Conservation (phyloP, 1,140 invertebrate species). For the Neuroterus valhalla region DNA sequence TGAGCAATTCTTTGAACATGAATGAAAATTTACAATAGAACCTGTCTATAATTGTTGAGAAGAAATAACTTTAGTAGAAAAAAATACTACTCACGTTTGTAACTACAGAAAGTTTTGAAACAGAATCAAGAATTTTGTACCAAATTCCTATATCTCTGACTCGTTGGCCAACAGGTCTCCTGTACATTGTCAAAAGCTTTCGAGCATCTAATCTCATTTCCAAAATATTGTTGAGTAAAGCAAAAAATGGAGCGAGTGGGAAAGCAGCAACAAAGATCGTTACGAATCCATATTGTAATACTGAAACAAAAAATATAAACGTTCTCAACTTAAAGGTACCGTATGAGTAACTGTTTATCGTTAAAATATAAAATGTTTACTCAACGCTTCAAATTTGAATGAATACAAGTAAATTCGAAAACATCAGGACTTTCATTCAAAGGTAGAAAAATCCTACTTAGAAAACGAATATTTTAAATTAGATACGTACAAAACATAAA, state of each 20-base stretch:
- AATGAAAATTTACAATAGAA: slow-evolving; percentile 80
- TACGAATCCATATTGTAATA: slow-evolving; percentile 92
- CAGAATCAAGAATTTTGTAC: slow-evolving; percentile 92
- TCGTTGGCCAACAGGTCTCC: slow-evolving; percentile 88
- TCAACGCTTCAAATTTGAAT: no score
- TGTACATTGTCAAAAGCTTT: slow-evolving; percentile 88
- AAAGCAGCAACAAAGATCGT: slow-evolving; percentile 94
- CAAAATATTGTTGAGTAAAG: slow-evolving; percentile 90
- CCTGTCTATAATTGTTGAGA: slow-evolving; percentile 68
- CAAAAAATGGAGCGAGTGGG: slow-evolving; percentile 91
- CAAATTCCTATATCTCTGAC: slow-evolving; percentile 93
- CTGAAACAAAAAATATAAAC: slow-evolving; percentile 54
- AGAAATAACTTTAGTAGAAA: neutral
- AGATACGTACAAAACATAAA: no score
- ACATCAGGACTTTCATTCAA: no score
- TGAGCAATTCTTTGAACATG: neutral
- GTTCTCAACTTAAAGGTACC: no score
- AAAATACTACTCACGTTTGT: slow-evolving; percentile 86
- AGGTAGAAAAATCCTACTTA: no score
- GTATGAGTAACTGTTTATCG: no score
- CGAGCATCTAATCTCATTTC: slow-evolving; percentile 93
- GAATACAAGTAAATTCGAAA: no score
- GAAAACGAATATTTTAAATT: no score
- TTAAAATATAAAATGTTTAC: no score
- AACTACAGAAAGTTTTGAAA: slow-evolving; percentile 92